Conservation (phyloP, 2,888 invertebrate species). For the Leptinotarsa peninsularis region DNA sequence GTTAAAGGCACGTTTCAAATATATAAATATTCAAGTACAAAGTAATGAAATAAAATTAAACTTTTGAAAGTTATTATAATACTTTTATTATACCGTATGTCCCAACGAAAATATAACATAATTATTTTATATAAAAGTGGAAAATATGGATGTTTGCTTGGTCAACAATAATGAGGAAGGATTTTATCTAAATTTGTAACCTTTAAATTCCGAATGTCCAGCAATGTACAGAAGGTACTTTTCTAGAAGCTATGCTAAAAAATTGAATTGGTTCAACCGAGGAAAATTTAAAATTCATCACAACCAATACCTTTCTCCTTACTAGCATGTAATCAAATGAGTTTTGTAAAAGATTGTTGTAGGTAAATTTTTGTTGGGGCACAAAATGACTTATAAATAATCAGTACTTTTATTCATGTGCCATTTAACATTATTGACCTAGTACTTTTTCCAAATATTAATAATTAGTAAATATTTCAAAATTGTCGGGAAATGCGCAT, state of each 20-base stretch:
- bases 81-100: slow-evolving; percentile 28
- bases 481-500: slow-evolving; percentile 26
- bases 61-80: slow-evolving; percentile 33
- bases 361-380: slow-evolving; percentile 7
- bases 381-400: slow-evolving; percentile 34
- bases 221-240: neutral
- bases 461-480: slow-evolving; percentile 25
- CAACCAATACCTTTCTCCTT: too few relatives aligned
- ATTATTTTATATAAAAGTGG: neutral
- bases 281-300: too few relatives aligned
- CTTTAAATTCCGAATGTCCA: neutral
- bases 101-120: slow-evolving; percentile 11
- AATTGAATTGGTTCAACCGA: too few relatives aligned
- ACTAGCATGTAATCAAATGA: too few relatives aligned
- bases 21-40: slow-evolving; percentile 27
- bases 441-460: slow-evolving; percentile 11
- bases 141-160: neutral
- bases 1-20: slow-evolving; percentile 46
- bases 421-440: slow-evolving; percentile 22
- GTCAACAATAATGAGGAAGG: neutral
- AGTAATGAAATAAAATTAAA: slow-evolving; percentile 24
- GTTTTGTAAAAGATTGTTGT: too few relatives aligned
- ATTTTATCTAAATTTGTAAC: neutral
- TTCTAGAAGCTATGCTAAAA: neutral
- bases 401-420: slow-evolving; percentile 39